Evolutionary conservation across 1,140 invertebrate species (phyloP), one percentile per base, ranked within the genome.

Genomic region (Hylaeus volcanicus): DNA sequence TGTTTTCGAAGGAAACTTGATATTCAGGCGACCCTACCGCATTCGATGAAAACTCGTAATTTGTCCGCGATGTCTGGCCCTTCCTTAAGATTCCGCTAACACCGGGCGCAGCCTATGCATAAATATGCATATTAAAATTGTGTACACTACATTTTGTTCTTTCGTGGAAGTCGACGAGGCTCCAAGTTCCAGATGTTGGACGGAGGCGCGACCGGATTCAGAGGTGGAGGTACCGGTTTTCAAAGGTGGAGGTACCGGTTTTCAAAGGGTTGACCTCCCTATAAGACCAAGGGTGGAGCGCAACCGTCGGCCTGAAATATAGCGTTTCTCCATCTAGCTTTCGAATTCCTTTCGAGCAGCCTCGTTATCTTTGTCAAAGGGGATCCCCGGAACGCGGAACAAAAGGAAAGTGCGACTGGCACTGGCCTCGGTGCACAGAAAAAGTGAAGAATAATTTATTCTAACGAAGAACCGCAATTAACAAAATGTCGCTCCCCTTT

Each of bases 311-410:
- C 58, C 70, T 75, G 70, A 86, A 79, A 86, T 86, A 65, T 83
- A 15, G 73, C 75, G 70, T 80, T 83, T 69, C 69, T 70, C 65
- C 84, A 83, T 86, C 81, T 86, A 86, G 61, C 12, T 74, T 64
- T 83, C 76, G 70, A 79, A 81, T 75, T 48, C 79, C 72, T 84
- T 84, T 73, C 63, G 77, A 73, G 77, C 70, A 72, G 48, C 74
- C 85, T 87, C 85, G 74, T 87, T 86, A 86, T 86, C 82, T 84
- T 71, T 77, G 68, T 81, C 78, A 86, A 87, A 84, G 56, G 61
- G 56, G 74, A 75, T 48, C 70, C n/a, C 70, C 56, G 70, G 61
- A 74, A 74, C 70, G 55, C 15, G 65, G 71, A 77, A 66, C 77
- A 60, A 75, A 75, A 75, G 43, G 56, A 73, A 79, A 72, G 53